These are phyloP conservation scores for Malacoraja senta DNA, from an alignment of 2,797 vertebrate species.

Conservation along the genomic window DNA sequence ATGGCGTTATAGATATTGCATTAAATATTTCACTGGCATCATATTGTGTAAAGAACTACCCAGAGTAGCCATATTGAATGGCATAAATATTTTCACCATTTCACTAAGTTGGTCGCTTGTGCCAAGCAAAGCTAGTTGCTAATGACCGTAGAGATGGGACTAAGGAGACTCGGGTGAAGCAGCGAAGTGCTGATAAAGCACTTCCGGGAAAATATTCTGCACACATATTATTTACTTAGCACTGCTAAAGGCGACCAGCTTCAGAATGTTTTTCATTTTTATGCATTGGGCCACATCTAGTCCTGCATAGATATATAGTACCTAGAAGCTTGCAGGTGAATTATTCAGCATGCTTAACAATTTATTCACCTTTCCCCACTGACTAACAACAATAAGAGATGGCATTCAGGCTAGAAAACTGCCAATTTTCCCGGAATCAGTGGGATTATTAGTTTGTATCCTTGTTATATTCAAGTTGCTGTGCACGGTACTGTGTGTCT, in stretches of 20 bases:
- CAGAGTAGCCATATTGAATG: background rate
- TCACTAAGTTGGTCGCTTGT: background rate
- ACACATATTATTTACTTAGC: background rate
- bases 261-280: background rate
- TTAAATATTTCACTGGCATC: background rate
- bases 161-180: background rate
- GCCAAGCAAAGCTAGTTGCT: background rate
- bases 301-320: background rate
- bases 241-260: background rate
- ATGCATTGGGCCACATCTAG: background rate
- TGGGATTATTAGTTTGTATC: background rate
- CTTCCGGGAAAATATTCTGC: background rate
- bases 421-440: background rate
- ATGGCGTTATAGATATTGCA: background rate
- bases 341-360: conserved; percentile 2
- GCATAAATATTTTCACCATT: background rate
- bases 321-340: background rate
- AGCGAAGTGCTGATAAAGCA: background rate
- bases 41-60: background rate
- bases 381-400: conserved; percentile 1
- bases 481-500: background rate
- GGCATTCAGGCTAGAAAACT: background rate
- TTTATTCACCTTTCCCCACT: background rate
- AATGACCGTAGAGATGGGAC: background rate
- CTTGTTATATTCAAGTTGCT: background rate